These are phyloP conservation scores for Typhlomys cinereus DNA, from an alignment of 2,113 vertebrate genomes.

Conservation along the genomic window DNA sequence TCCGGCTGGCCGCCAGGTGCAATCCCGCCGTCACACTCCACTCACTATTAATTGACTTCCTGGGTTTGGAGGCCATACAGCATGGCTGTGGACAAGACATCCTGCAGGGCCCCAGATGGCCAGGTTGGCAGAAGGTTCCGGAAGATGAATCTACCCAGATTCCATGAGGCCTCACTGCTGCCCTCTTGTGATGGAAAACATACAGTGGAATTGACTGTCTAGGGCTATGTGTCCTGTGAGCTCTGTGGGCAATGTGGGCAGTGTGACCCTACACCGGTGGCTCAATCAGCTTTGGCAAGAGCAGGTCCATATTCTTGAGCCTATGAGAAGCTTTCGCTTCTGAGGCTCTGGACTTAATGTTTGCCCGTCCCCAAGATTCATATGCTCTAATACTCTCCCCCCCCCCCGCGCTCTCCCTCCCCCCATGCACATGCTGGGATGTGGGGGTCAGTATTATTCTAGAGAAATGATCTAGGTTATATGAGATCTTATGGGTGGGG, in stretches of 20 bases:
- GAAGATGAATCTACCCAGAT: not conserved
- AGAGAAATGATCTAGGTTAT: not conserved
- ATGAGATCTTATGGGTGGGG: not conserved
- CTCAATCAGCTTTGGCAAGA: not conserved
- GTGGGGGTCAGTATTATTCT: not conserved
- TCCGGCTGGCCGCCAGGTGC: not conserved
- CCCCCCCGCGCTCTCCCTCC: not conserved
- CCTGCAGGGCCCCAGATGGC: not conserved
- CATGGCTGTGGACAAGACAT: not conserved
- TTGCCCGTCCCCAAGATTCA: not conserved
- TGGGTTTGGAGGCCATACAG: not conserved
- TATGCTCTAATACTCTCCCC: not conserved
- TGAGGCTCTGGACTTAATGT: not conserved
- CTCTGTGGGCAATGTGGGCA: not conserved
- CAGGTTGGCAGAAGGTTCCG: not conserved
- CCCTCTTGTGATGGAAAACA: not conserved
- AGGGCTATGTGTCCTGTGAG: not conserved
- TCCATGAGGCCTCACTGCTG: not conserved
- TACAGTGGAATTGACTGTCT: not conserved
- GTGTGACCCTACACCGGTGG: not conserved
- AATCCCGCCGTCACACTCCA: not conserved
- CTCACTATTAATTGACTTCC: not conserved
- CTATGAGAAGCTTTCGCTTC: not conserved
- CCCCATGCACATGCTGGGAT: not conserved
- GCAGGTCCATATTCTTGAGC: not conserved